Conservation (phyloP, 2,888 invertebrate species). For the Plebejus anna region DNA sequence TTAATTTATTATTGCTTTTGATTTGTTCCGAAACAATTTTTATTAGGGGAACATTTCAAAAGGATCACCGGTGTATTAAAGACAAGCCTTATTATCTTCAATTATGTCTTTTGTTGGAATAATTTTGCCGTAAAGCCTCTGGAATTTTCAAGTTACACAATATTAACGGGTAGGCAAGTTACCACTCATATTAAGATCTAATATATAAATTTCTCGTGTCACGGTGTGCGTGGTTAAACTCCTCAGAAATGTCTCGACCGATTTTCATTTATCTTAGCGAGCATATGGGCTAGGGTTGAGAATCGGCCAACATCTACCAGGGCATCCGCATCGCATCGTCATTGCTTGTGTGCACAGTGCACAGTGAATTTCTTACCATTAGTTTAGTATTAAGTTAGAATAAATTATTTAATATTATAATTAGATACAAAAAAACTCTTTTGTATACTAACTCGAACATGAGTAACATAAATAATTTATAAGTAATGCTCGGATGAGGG, state of each 20-base stretch:
- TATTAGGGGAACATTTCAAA: not conserved
- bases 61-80: not conserved
- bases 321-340: too few relatives aligned
- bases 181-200: not conserved
- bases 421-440: too few relatives aligned
- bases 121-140: not conserved
- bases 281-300: too few relatives aligned
- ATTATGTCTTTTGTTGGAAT: not conserved
- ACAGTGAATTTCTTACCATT: too few relatives aligned
- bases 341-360: too few relatives aligned
- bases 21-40: constrained; percentile 17
- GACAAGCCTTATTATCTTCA: not conserved
- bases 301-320: too few relatives aligned
- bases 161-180: not conserved
- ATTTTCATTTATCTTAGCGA: too few relatives aligned
- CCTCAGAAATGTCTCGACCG: too few relatives aligned
- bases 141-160: not conserved
- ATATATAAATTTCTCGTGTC: too few relatives aligned
- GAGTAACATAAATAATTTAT: not conserved
- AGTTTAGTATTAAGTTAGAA: too few relatives aligned
- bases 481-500: not conserved
- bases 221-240: too few relatives aligned
- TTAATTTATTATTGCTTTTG: constrained; percentile 23
- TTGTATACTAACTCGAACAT: not conserved
- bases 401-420: too few relatives aligned